Percentiles rank a stretch among this genome's conserved stretches.
These are phyloP conservation scores for Drosophila lacicola DNA, from an alignment of 2,888 invertebrate genomes.

Conservation along the genomic window DNA sequence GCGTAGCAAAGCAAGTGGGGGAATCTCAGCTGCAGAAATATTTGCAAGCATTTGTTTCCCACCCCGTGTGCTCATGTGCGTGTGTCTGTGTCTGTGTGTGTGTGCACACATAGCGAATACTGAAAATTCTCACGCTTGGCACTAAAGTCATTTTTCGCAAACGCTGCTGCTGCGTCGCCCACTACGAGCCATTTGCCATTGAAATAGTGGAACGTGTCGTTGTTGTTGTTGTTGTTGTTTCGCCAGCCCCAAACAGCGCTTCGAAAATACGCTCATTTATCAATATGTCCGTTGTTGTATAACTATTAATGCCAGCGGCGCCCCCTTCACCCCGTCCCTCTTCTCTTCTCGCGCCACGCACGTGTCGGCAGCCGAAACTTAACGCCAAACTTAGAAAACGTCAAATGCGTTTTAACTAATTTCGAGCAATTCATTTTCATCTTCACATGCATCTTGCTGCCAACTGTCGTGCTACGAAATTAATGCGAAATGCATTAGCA, in stretches of 20 bases:
- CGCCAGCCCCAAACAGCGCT: conserved; percentile 41
- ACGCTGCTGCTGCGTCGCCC: conserved; percentile 31
- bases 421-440: conserved; percentile 76
- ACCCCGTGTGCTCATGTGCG: conserved; percentile 32
- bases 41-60: conserved; percentile 76
- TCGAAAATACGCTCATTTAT: conserved; percentile 80
- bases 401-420: conserved; percentile 77
- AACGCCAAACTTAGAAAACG: conserved; percentile 65
- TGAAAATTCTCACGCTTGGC: conserved; percentile 74
- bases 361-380: conserved; percentile 46
- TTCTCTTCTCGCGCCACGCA: conserved; percentile 11
- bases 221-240: conserved; percentile 29
- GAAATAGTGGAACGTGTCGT: conserved; percentile 66
- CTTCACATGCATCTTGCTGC: conserved; percentile 57
- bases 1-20: conserved; percentile 28
- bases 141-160: conserved; percentile 72
- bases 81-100: conserved; percentile 18
- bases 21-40: conserved; percentile 79
- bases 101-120: conserved; percentile 28
- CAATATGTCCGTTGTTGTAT: conserved; percentile 83
- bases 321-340: neutral
- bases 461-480: conserved; percentile 57
- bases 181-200: conserved; percentile 64
- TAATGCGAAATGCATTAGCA: conserved; percentile 75
- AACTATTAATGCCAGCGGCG: conserved; percentile 76